A percentile compares a stretch with the other conserved stretches of the same genome.
phyloP scores from a whole-genome alignment of 2,113 vertebrate genomes.

The Puma concolor region DNA sequence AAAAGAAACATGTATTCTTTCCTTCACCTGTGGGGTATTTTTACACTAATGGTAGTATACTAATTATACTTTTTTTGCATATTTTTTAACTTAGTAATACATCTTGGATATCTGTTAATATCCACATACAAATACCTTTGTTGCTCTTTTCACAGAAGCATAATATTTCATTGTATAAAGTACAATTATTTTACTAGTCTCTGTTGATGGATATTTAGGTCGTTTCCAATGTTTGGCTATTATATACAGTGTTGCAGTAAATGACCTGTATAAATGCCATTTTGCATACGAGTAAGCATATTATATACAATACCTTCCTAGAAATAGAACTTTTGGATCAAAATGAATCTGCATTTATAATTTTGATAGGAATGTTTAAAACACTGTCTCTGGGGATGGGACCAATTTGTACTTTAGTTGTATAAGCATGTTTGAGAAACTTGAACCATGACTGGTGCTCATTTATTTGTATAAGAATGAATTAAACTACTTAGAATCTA shows the following conservation, averaged over 20 bases:
- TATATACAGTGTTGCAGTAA: neutral
- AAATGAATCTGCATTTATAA: neutral
- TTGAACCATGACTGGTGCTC: neutral
- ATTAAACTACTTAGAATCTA: neutral
- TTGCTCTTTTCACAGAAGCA: neutral
- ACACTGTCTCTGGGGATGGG: neutral
- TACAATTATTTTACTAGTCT: neutral
- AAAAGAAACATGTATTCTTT: neutral
- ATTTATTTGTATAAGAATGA: conserved; percentile 24
- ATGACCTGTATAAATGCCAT: neutral
- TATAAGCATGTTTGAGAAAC: neutral
- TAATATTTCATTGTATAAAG: neutral
- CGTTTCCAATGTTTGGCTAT: neutral
- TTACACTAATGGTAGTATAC: neutral
- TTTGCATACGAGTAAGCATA: neutral
- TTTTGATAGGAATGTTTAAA: neutral
- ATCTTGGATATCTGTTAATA: neutral
- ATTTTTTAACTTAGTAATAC: neutral
- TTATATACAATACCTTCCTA: neutral
- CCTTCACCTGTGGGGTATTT: neutral
- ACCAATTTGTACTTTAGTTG: neutral
- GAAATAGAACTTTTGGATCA: neutral
- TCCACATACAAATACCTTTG: neutral
- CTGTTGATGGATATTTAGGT: neutral
- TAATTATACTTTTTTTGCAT: neutral